phyloP scores from a whole-genome alignment of 2,888 invertebrate species.

The Serripes groenlandicus region DNA sequence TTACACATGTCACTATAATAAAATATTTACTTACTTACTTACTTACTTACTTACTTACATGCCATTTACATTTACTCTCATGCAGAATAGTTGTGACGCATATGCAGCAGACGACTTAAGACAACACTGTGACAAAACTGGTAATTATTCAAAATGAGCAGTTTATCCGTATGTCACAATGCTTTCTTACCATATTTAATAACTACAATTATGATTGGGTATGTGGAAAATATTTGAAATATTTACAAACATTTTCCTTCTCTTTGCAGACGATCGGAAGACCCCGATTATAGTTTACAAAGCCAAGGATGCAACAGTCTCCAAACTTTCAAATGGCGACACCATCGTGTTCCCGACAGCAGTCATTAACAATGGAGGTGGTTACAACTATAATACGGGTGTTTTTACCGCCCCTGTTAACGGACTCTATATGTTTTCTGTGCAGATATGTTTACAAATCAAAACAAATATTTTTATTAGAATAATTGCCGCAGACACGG shows the following conservation, averaged over 20 bases:
- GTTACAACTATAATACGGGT: slow-evolving; percentile 3
- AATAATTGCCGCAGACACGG: background rate
- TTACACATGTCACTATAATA: no score
- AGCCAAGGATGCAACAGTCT: slow-evolving; percentile 1
- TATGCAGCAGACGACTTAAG: no score
- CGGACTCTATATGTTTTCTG: background rate
- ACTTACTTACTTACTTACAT: no score
- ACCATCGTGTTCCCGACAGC: background rate
- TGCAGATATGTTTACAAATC: background rate
- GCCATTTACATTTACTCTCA: no score
- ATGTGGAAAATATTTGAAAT: no score
- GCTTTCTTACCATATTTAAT: no score
- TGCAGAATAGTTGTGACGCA: no score
- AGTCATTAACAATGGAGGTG: slow-evolving; percentile 3
- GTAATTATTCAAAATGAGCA: no score
- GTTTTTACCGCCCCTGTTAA: slow-evolving; percentile 1
- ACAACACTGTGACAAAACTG: no score
- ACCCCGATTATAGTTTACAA: background rate
- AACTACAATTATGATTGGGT: no score
- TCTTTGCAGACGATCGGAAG: background rate
- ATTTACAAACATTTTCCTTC: background rate
- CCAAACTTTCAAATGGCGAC: background rate
- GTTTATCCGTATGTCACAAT: no score
- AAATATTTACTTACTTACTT: no score
- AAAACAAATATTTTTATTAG: background rate